These are phyloP conservation scores for Sebastolobus alascanus DNA, from an alignment of 2,797 vertebrate genomes.

Conservation along the genomic window DNA sequence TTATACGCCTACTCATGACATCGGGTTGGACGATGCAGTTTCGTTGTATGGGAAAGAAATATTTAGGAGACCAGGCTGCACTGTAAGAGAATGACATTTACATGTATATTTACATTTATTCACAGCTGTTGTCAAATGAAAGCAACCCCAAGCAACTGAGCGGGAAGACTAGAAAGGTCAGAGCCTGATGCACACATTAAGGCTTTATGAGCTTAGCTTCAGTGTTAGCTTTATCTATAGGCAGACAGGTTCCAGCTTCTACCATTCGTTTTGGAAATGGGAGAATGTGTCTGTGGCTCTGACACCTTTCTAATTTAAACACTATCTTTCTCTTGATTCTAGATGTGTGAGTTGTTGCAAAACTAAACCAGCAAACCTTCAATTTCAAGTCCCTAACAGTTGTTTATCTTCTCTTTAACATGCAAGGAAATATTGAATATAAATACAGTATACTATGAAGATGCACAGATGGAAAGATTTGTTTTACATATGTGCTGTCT, in stretches of 20 bases:
- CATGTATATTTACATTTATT: conserved; percentile 84
- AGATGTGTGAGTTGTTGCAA: background rate
- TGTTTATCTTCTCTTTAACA: background rate
- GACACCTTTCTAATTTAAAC: background rate
- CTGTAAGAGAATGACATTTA: conserved; percentile 77
- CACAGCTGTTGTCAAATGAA: conserved; percentile 75
- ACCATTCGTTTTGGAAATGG: background rate
- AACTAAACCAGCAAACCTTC: background rate
- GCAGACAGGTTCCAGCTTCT: background rate
- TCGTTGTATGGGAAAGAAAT: background rate
- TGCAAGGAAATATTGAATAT: background rate
- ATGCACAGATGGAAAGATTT: background rate
- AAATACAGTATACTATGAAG: background rate
- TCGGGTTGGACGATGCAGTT: background rate
- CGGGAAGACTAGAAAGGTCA: conserved; percentile 75
- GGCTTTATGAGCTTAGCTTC: conserved; percentile 56
- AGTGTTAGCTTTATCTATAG: conserved; percentile 28
- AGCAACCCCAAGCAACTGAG: conserved; percentile 60
- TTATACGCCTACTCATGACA: too few relatives aligned
- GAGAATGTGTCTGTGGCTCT: background rate
- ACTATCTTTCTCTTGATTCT: background rate
- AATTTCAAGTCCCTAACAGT: too few relatives aligned
- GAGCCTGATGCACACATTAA: conserved; percentile 42
- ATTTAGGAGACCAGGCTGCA: background rate
- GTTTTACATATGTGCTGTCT: background rate